Conservation (phyloP, 1,140 invertebrate genomes). For the Caenorhabditis inopinata region DNA sequence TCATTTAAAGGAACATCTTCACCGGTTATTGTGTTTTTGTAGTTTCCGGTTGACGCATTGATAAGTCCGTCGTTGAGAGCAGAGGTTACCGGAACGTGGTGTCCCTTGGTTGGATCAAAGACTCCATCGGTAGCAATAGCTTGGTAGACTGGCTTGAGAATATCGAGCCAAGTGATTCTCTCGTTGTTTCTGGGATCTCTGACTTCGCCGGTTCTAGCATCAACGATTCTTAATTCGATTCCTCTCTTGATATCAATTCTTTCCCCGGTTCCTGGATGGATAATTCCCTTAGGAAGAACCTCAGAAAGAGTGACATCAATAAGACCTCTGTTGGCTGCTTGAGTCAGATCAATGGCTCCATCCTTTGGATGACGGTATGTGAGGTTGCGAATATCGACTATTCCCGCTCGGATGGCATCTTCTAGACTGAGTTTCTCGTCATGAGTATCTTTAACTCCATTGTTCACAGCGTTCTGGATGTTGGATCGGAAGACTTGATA, state of each 20-base stretch:
- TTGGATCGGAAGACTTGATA: conserved; percentile 64
- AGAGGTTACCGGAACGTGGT: conserved; percentile 79
- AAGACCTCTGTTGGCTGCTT: conserved; percentile 64
- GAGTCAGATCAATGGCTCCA: conserved; percentile 58
- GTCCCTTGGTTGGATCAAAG: conserved; percentile 75
- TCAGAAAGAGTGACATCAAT: conserved; percentile 66
- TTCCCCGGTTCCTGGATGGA: conserved; percentile 66
- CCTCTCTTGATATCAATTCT: conserved; percentile 79
- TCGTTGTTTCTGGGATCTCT: conserved; percentile 60
- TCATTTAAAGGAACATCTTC: conserved; percentile 75
- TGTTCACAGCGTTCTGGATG: conserved; percentile 63
- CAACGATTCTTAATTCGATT: conserved; percentile 78
- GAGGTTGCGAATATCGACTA: conserved; percentile 65
- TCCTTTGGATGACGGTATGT: conserved; percentile 59
- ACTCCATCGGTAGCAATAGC: conserved; percentile 63
- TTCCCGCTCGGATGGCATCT: conserved; percentile 66
- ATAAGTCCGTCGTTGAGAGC: conserved; percentile 83
- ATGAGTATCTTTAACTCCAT: conserved; percentile 58
- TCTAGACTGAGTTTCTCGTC: conserved; percentile 65
- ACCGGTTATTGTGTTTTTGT: conserved; percentile 80
- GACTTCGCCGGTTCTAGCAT: conserved; percentile 81
- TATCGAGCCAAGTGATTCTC: conserved; percentile 60
- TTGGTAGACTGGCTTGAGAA: conserved; percentile 63
- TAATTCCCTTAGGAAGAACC: conserved; percentile 60
- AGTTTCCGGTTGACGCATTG: conserved; percentile 78